These are phyloP conservation scores for Andrena minutula DNA, from an alignment of 2,888 invertebrate species.

Conservation along the genomic window DNA sequence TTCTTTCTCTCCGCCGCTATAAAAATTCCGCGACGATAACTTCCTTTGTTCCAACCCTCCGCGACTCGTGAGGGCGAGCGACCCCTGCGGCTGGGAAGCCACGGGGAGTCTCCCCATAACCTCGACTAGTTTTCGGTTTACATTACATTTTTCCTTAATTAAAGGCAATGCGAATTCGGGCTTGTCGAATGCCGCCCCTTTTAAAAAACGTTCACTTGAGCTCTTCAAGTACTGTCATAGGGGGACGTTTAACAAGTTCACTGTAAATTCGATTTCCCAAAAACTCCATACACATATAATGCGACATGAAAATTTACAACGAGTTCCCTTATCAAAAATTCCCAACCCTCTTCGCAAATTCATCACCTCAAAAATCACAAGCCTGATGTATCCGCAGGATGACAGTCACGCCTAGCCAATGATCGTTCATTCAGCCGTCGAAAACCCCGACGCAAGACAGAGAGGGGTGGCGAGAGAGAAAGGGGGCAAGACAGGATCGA, in stretches of 20 bases:
- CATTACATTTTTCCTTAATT: conserved; percentile 83
- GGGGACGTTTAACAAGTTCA: not conserved
- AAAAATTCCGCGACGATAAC: conserved; percentile 84
- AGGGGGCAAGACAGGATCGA: conserved; percentile 72
- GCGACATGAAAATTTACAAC: no score
- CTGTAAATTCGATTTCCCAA: not conserved
- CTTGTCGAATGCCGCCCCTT: conserved; percentile 6
- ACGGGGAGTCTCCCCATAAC: conserved; percentile 87
- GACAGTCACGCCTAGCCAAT: conserved; percentile 27
- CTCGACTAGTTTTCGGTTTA: conserved; percentile 81
- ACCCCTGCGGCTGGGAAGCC: conserved; percentile 87
- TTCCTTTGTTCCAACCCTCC: conserved; percentile 83
- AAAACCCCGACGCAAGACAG: conserved; percentile 33
- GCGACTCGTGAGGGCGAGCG: conserved; percentile 82
- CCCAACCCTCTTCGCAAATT: not conserved
- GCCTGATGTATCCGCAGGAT: not conserved
- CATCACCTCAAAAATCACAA: not conserved
- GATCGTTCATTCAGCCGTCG: conserved; percentile 47
- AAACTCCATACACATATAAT: not conserved
- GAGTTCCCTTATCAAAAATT: no score
- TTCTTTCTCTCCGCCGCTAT: conserved; percentile 82
- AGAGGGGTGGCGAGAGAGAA: conserved; percentile 3
- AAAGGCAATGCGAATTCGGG: conserved; percentile 66
- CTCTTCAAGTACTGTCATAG: no score
- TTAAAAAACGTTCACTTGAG: not conserved